Evolutionary conservation across 2,888 invertebrate species (phyloP).

Genomic region (Megastigmus dorsalis): DNA sequence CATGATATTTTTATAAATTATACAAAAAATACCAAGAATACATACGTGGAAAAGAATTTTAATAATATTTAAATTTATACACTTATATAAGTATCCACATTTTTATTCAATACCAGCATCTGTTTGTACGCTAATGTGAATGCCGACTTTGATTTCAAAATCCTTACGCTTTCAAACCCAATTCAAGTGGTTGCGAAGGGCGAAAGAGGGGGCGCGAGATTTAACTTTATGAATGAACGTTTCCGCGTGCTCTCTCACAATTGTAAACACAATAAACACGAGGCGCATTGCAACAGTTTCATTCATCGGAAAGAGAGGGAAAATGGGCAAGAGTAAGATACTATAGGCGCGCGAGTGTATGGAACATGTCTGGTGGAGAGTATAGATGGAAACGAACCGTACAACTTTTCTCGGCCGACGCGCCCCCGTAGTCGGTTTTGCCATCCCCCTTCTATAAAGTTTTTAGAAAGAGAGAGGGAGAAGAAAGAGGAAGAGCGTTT

Average conservation of each 20-base stretch:
- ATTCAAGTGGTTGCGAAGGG: no score
- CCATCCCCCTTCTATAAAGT: constrained; percentile 4
- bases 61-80: no score
- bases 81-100: no score
- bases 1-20: no score
- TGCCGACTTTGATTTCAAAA: no score
- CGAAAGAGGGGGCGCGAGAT: not conserved
- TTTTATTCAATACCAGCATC: no score
- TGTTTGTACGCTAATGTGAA: no score
- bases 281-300: constrained; percentile 35
- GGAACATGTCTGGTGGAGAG: no score
- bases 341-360: no score
- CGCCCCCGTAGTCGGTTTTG: not conserved
- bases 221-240: constrained; percentile 42
- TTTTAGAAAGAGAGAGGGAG: not conserved
- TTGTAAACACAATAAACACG: constrained; percentile 33
- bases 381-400: not conserved
- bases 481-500: not conserved
- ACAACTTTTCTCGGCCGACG: not conserved
- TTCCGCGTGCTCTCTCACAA: constrained; percentile 25
- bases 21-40: no score
- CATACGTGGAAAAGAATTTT: no score
- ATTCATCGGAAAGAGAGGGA: constrained; percentile 23
- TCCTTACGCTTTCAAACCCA: no score
- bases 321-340: not conserved